Percentiles rank a stretch among this genome's conserved stretches.
These are phyloP conservation scores for Chirona hameri DNA, from an alignment of 2,888 invertebrate genomes.

Conservation along the genomic window DNA sequence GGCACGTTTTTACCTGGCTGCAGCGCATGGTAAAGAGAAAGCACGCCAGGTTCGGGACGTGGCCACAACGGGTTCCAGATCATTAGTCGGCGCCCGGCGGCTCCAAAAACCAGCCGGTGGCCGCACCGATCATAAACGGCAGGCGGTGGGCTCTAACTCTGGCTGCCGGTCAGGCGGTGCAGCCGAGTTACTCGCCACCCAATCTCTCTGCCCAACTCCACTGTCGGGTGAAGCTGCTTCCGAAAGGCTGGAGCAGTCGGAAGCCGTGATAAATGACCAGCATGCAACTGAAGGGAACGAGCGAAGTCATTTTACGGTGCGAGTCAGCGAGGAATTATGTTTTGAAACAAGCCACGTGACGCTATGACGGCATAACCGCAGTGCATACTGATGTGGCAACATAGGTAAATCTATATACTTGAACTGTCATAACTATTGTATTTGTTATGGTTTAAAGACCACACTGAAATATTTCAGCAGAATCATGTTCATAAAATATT, in stretches of 20 bases:
- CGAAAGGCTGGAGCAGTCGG: neutral
- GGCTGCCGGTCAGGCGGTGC: too few species aligned
- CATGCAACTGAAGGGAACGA: neutral
- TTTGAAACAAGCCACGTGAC: neutral
- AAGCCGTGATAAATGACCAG: neutral
- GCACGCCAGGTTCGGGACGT: neutral
- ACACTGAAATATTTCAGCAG: too few species aligned
- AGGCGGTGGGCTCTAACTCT: neutral
- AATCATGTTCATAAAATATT: too few species aligned
- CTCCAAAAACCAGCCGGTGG: neutral
- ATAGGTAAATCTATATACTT: neutral
- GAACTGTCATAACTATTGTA: neutral
- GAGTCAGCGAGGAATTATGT: too few species aligned
- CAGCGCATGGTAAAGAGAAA: neutral
- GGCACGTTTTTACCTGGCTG: neutral
- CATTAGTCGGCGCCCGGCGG: neutral
- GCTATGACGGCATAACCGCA: neutral
- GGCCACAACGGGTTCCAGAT: neutral
- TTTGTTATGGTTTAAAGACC: too few species aligned
- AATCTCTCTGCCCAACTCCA: too few species aligned
- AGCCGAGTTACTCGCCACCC: too few species aligned
- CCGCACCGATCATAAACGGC: neutral
- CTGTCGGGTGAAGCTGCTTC: neutral
- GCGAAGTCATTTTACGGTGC: too few species aligned
- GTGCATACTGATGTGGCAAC: neutral